phyloP scores from a whole-genome alignment of 2,113 vertebrate genomes.

The Lonchura striata region DNA sequence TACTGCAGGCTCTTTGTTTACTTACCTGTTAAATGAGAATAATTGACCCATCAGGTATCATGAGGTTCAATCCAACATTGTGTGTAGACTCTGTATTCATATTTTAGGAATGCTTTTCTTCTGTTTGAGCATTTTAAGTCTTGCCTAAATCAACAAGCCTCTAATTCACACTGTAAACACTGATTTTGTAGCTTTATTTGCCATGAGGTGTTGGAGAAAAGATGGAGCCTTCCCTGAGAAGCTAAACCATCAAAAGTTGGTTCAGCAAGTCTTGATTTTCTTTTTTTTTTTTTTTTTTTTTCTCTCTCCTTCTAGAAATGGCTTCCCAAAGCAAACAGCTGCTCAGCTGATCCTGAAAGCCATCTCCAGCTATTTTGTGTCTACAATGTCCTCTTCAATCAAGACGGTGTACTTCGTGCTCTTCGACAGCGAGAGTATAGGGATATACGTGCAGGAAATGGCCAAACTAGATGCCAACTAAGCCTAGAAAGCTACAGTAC shows the following conservation, averaged over 20 bases:
- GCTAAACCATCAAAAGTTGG: neutral
- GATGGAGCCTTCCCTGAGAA: rapidly evolving
- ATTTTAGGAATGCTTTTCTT: neutral
- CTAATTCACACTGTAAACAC: neutral
- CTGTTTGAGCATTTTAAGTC: neutral
- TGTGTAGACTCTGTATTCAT: neutral
- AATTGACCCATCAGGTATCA: neutral
- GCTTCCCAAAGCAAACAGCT: slow-evolving; percentile 96
- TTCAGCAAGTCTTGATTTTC: neutral
- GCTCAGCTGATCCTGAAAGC: slow-evolving; percentile 98
- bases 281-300: neutral
- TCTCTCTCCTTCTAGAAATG: slow-evolving; percentile 78
- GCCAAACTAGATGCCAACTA: slow-evolving; percentile 94
- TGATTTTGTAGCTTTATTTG: neutral
- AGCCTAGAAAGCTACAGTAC: slow-evolving; percentile 52
- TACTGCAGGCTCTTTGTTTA: neutral
- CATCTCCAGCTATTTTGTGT: slow-evolving; percentile 97
- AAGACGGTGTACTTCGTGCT: slow-evolving; percentile 98
- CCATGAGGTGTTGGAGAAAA: rapidly evolving
- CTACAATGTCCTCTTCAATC: slow-evolving; percentile 99
- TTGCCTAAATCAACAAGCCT: neutral
- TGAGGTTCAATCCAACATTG: neutral
- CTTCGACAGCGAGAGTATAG: slow-evolving; percentile 98
- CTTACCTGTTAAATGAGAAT: neutral
- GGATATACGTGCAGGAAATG: slow-evolving; percentile 99